Evolutionary conservation across 2,797 vertebrate genomes (phyloP), one percentile per base, ranked within the genome.

Genomic region (Odontamblyopus rebecca): DNA sequence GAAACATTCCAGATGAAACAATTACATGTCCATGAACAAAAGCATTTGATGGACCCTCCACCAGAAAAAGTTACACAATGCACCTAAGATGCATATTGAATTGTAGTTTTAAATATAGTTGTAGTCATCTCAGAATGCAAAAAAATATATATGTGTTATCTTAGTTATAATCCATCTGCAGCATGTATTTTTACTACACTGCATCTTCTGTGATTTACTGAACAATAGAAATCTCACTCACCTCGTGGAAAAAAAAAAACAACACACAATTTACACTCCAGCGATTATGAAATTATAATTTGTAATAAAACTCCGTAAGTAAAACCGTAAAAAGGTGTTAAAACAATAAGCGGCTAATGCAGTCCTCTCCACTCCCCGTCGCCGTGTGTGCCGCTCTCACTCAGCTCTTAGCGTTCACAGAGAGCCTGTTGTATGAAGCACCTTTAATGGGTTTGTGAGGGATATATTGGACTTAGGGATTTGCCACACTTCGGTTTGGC

Each of bases 401-500:
- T 78, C 73, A 80, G 79, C 82, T 86, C 77, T 85, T 75, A 72
- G 74, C 79, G 75, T 79, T 87, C 72, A 70, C 70, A 75, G 78
- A 92, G 89, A 89, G 87, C 84, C 88, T 90, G 81, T 90, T 91
- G 86, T 92, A 88, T 92, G 86, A 90, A 92, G 82, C 82, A 87
- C 86, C 84, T 86, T 88, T 90, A 93, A 91, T 93, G 88, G 88
- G 85, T 89, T 90, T 89, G 86, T 88, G 87, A 89, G 87, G 88
- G 82, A 89, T 88, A 88, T 85, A 88, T 86, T 87, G 86, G 87
- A 89, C 89, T 87, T 88, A 73, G 87, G 84, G 86, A 88, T 91
- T 67, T 86, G 83, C 82, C 82, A 85, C 81, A 81, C 61, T 30
- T 69, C 70, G 79, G 79, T 44, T 63, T 23, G 11, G 79, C 12